A percentile compares a stretch with the other conserved stretches of the same genome.
Conservation (phyloP, 64 coral and sea anemone species). For the Dendrophyllia cribrosa region DNA sequence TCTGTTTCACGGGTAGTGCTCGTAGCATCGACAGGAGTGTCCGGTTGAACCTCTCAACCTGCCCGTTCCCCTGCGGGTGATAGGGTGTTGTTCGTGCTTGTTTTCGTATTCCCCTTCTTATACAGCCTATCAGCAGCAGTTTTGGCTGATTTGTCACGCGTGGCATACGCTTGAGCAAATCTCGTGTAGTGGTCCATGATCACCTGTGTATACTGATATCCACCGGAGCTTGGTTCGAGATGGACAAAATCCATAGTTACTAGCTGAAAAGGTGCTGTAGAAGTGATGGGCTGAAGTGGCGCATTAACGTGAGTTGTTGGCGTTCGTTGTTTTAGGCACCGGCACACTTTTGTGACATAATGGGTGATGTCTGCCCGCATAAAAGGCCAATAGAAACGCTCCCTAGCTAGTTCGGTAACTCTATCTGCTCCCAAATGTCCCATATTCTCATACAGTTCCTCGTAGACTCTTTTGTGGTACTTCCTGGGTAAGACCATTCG, state of each 20-base stretch:
- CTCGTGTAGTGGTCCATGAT: conserved; percentile 20
- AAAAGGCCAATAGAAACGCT: too few relatives aligned
- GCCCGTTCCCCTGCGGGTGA: not conserved
- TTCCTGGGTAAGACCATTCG: too few relatives aligned
- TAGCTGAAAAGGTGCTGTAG: conserved; percentile 20
- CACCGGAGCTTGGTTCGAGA: not conserved
- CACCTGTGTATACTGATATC: conserved; percentile 6
- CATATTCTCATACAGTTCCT: too few relatives aligned
- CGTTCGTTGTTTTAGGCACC: conserved; percentile 14
- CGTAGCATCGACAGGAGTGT: not conserved
- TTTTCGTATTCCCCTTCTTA: too few relatives aligned
- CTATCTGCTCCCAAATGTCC: too few relatives aligned
- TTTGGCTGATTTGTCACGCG: not conserved
- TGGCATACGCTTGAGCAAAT: conserved; percentile 5
- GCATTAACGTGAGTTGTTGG: conserved; percentile 11
- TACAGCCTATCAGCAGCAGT: too few relatives aligned
- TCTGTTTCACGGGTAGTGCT: not conserved
- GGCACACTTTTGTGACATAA: conserved; percentile 22
- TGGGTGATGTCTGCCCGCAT: too few relatives aligned
- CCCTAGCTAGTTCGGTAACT: too few relatives aligned
- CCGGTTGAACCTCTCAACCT: not conserved
- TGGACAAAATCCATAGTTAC: conserved; percentile 2
- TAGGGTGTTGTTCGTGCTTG: too few relatives aligned
- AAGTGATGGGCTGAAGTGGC: not conserved
- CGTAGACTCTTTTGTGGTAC: conserved; percentile 10